These are phyloP conservation scores for Coregonus sp. DNA, from an alignment of 2,797 vertebrate species.

Conservation along the genomic window DNA sequence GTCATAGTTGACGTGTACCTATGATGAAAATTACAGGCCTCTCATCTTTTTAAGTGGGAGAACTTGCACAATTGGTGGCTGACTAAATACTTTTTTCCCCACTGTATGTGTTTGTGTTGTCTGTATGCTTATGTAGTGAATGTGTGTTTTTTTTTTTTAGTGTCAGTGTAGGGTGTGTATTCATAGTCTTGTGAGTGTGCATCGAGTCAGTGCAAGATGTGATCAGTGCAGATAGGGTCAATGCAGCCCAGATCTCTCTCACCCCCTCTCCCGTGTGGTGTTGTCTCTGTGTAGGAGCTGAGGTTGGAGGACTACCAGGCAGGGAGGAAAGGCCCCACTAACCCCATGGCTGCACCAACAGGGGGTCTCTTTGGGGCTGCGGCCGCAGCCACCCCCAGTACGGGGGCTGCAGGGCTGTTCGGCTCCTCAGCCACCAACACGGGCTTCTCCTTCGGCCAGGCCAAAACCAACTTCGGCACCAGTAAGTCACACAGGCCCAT, in stretches of 20 bases:
- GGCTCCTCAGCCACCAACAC: conserved; percentile 84
- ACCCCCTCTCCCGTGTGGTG: not conserved
- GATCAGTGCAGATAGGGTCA: too few species aligned
- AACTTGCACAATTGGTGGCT: too few species aligned
- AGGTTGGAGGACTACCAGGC: conserved; percentile 94
- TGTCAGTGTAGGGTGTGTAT: too few species aligned
- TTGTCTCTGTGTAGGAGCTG: conserved; percentile 78
- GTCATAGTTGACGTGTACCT: too few species aligned
- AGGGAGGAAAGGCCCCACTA: conserved; percentile 90
- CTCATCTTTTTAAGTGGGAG: too few species aligned
- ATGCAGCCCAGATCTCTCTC: not conserved
- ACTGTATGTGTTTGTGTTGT: too few species aligned
- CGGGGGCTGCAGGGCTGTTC: conserved; percentile 84
- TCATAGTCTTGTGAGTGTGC: too few species aligned
- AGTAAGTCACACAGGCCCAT: conserved; percentile 69
- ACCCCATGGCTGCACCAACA: conserved; percentile 80
- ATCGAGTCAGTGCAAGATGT: too few species aligned
- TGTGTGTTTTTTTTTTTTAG: too few species aligned
- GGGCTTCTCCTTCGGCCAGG: conserved; percentile 87
- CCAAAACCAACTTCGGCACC: conserved; percentile 87
- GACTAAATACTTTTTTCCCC: too few species aligned
- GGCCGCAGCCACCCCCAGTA: conserved; percentile 79
- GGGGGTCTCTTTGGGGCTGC: conserved; percentile 83
- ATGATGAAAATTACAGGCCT: too few species aligned
- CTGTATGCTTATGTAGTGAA: too few species aligned